Evolutionary conservation across 2,797 vertebrate genomes (phyloP).

Genomic region (Rhadinocentrus ornatus): DNA sequence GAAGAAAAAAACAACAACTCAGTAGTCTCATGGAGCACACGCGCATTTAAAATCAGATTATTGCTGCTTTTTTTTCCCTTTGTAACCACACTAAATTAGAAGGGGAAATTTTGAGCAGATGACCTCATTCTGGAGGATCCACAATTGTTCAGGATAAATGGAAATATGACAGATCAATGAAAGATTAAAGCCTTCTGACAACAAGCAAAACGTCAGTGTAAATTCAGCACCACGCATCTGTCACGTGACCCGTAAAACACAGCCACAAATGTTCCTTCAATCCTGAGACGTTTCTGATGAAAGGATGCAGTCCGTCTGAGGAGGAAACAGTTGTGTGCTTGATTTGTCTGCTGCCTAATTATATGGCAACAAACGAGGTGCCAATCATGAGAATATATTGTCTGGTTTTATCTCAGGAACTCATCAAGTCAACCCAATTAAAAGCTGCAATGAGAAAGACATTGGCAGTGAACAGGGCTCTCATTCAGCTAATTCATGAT

Average conservation of each 20-base stretch:
- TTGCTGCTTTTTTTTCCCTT: slow-evolving; percentile 28
- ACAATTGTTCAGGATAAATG: slow-evolving; percentile 19
- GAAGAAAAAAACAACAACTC: slow-evolving; percentile 23
- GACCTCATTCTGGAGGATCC: slow-evolving; percentile 14
- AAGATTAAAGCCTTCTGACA: slow-evolving; percentile 13
- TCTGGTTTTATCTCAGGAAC: slow-evolving; percentile 83
- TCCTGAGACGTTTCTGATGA: slow-evolving; percentile 25
- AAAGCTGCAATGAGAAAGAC: slow-evolving; percentile 80
- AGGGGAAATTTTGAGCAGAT: slow-evolving; percentile 4
- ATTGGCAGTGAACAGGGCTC: slow-evolving; percentile 75
- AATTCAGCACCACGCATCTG: slow-evolving; percentile 16
- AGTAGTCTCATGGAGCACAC: slow-evolving; percentile 30
- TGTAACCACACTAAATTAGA: slow-evolving; percentile 8
- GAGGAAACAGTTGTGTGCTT: slow-evolving; percentile 63
- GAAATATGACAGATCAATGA: slow-evolving; percentile 2
- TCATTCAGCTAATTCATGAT: slow-evolving; percentile 86
- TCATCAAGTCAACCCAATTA: slow-evolving; percentile 87
- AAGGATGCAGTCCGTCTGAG: slow-evolving; percentile 30
- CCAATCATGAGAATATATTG: slow-evolving; percentile 84
- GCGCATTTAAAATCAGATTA: slow-evolving; percentile 52
- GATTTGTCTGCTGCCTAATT: slow-evolving; percentile 81
- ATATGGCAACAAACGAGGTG: slow-evolving; percentile 84
- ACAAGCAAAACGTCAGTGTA: neutral
- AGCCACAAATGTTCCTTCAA: slow-evolving; percentile 28
- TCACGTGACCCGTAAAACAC: slow-evolving; percentile 13